Conservation (phyloP, 1,140 invertebrate species). For the Myzus persicae region DNA sequence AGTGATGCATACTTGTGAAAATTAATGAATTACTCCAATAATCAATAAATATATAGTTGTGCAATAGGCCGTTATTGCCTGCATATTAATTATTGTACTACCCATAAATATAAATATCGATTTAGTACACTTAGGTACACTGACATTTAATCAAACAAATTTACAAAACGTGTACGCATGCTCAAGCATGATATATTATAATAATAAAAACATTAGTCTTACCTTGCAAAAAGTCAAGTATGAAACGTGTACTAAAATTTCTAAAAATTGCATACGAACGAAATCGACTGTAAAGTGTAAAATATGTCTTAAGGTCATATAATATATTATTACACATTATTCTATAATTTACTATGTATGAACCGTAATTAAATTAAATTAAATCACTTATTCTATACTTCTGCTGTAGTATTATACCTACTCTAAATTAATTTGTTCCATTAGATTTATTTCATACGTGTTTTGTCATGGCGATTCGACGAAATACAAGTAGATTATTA, state of each 20-base stretch:
- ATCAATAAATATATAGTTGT: not conserved
- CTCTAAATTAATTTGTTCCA: slow-evolving; percentile 32
- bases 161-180: not conserved
- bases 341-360: not conserved
- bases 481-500: slow-evolving; percentile 4
- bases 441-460: slow-evolving; percentile 18
- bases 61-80: not conserved
- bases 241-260: not conserved
- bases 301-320: not conserved
- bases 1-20: not conserved
- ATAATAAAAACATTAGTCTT: not conserved
- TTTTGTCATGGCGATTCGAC: not conserved
- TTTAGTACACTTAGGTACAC: not conserved
- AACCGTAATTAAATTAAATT: not conserved
- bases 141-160: not conserved
- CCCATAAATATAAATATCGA: not conserved
- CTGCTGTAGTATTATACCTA: too few species aligned
- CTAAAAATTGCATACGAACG: not conserved
- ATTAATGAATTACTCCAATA: not conserved
- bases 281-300: slow-evolving; percentile 17
- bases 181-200: not conserved
- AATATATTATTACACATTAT: not conserved
- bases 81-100: not conserved
- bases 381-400: not conserved
- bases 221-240: not conserved